Evolutionary conservation across 2,113 vertebrate species (phyloP), one percentile per base, ranked within the genome.

Genomic region (Catharus bicknelli): DNA sequence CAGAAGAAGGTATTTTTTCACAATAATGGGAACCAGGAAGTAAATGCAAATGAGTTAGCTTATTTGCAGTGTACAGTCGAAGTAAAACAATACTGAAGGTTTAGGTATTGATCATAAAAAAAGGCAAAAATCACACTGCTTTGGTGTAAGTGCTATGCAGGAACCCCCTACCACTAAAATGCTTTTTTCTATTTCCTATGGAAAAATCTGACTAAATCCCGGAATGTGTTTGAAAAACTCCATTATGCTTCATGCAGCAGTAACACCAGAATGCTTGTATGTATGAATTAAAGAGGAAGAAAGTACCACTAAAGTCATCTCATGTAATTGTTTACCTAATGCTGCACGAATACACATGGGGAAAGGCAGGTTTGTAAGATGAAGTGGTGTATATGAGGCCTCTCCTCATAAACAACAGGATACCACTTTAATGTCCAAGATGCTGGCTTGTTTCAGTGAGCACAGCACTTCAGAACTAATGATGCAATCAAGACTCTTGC

Each of bases 401-500:
- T 97, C 98, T 98, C 97, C 97, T 98, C 98, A 98, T 98, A 98
- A 98, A 98, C 98, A 98, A 98, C 97, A 97, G 98, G 98, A 98
- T 97, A 98, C 98, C 98, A 97, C 98, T 98, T 98, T 98, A 98
- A 98, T 98, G 98, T 98, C 98, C 98, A 98, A 97, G 98, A 98
- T 97, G 98, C 97, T 97, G 97, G 98, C 97, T 98, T 98, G 98
- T 98, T 97, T 98, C 98, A 98, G 98, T 97, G 98, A 98, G 98
- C 98, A 98, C 98, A 98, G 98, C 98, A 98, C 98, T 98, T 98
- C 98, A 98, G 97, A 97, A 97, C 98, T 98, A 98, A 98, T 98
- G 98, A 98, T 98, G 98, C 98, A 98, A 98, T 98, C 98, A 98
- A 97, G 98, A 97, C 97, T 96, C 97, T 97, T 97, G 98, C 98